Conservation (phyloP, 2,797 vertebrate genomes). For the Hyperoplus lanceolatus region DNA sequence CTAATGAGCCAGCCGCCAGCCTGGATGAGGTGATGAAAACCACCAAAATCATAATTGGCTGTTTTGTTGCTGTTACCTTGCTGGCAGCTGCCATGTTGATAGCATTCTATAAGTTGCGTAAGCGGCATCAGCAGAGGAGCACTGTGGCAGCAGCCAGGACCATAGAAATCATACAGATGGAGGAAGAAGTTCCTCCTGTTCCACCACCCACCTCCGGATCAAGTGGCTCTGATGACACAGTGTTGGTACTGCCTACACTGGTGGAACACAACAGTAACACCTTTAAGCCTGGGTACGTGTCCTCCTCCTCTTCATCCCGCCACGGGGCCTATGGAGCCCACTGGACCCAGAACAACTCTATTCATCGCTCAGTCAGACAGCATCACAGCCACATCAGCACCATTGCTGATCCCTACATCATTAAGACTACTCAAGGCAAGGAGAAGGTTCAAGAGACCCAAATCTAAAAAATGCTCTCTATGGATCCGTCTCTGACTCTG, state of each 20-base stretch:
- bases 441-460: constrained; percentile 99
- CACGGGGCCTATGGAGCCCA: constrained; percentile 92
- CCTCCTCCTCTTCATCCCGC: constrained; percentile 76
- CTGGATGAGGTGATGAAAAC: constrained; percentile 99
- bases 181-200: constrained; percentile 91
- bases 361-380: constrained; percentile 92
- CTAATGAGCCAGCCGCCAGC: constrained; percentile 90
- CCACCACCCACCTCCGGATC: constrained; percentile 85
- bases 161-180: constrained; percentile 96
- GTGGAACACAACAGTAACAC: constrained; percentile 97
- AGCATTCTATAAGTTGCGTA: constrained; percentile 98
- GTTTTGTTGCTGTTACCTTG: constrained; percentile 97
- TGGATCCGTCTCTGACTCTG: constrained; percentile 76
- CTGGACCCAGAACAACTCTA: constrained; percentile 97
- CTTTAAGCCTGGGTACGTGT: constrained; percentile 88
- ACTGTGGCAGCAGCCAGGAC: constrained; percentile 93
- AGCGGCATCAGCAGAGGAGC: constrained; percentile 96
- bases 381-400: constrained; percentile 88
- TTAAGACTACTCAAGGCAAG: constrained; percentile 95
- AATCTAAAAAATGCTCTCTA: constrained; percentile 87
- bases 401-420: constrained; percentile 92
- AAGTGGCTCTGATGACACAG: constrained; percentile 90
- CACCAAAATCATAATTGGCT: constrained; percentile 99
- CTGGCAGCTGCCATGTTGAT: constrained; percentile 97
- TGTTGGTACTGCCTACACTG: constrained; percentile 90